Evolutionary conservation across 2,888 invertebrate genomes (phyloP).

Genomic region (Synergus gifuensis): DNA sequence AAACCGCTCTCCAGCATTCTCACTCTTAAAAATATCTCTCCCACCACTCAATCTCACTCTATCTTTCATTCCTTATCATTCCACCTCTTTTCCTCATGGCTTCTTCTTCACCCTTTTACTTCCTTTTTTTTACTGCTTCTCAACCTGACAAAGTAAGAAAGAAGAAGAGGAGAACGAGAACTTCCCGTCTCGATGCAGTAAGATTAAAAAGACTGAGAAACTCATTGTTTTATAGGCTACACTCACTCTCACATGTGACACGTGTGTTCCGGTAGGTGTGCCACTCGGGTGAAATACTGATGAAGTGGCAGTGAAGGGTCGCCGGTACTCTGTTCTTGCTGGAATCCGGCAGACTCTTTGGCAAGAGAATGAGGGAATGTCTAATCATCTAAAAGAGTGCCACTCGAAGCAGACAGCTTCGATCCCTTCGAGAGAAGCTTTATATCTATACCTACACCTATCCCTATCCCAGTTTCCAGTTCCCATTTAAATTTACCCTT

Average conservation of each 20-base stretch:
- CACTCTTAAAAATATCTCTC: conserved; percentile 24
- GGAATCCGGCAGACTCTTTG: conserved; percentile 39
- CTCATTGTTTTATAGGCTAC: conserved; percentile 68
- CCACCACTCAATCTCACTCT: conserved; percentile 14
- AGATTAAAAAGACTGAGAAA: conserved; percentile 65
- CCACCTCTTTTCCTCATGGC: conserved; percentile 13
- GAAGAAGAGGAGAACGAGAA: conserved; percentile 52
- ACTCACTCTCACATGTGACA: conserved; percentile 55
- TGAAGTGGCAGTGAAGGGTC: conserved; percentile 53
- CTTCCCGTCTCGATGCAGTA: conserved; percentile 55
- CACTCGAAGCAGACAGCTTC: conserved; percentile 29
- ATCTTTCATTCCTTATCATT: conserved; percentile 34
- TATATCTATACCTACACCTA: not conserved
- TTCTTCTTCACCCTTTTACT: conserved; percentile 18
- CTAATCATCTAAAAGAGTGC: conserved; percentile 43
- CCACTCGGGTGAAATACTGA: conserved; percentile 64
- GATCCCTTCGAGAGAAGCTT: not conserved
- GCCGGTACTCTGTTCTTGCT: conserved; percentile 25
- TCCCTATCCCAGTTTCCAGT: not conserved
- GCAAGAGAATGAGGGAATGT: conserved; percentile 43
- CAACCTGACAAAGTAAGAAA: conserved; percentile 44
- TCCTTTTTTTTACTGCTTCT: conserved; percentile 11
- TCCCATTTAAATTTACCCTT: not conserved
- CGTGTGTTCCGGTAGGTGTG: conserved; percentile 61
- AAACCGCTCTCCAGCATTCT: conserved; percentile 18